Base-by-base conservation (phyloP, 2,797 vertebrate genomes). In the Selene dorsalis region DNA sequence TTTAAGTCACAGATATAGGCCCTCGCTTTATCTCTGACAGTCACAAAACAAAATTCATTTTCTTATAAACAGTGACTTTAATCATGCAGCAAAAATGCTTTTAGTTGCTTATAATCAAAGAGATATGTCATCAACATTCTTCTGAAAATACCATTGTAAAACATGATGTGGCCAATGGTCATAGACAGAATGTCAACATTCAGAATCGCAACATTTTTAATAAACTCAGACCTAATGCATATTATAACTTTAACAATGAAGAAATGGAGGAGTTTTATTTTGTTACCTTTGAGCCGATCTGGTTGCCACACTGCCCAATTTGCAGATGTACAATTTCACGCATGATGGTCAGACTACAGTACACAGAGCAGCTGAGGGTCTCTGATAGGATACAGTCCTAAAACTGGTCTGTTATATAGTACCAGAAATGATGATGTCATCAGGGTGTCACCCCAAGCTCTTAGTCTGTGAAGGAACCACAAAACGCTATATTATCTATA, bases 301-400 rank as follows among this genome's bases (percentile, higher is more conserved):
- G 98, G 95, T 99, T 99, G 48, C 98, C 98, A 55, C 98, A 99
- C 91, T 99, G 98, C 90, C 98, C 98, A 1, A 99, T 96, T 95
- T 99, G 98, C 76, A 99, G 93, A 85, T 99, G 97, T 39, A 99
- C 96, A 4, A 99, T 99, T 91, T 99, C 98, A 87, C 98, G 96
- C 98, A 99, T 99, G 92, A 80, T 96, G 93, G 77, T 70, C 0
- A 20, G 75, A 67, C 67, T 79, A 80, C 79, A 87, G 82, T 84
- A 70, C 48, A 45, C 75, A 80, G 80, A 89, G 77, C 81, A 79
- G 83, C 85, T 84, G 73, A 80, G 69, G 50, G 80, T 81, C 71
- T 81, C 75, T 81, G 85, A 89, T 86, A 83, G 64, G 55, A 57
- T 18, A 24, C 65, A 20, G 53, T 64, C 56, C 68, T 78, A 63